A percentile compares a stretch with the other conserved stretches of the same genome.
These are phyloP conservation scores for Hypomecis atomaria DNA, from an alignment of 2,888 invertebrate species.

Conservation along the genomic window DNA sequence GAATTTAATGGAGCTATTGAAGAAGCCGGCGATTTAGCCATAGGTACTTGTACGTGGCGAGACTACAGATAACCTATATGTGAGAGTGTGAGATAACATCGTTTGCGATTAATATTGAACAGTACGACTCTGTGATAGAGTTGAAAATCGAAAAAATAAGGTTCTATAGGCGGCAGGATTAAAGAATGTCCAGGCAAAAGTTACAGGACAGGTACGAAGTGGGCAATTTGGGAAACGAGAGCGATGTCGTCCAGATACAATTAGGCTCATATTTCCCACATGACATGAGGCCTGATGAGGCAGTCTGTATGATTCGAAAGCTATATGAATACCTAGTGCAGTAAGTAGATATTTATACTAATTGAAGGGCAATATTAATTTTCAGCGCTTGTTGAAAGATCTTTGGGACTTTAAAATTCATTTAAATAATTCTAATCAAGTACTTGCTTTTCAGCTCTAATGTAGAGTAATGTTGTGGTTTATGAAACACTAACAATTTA, in stretches of 20 bases:
- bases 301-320: neutral
- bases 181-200: slow-evolving; percentile 41
- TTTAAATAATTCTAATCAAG: too few species aligned
- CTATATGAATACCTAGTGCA: too few species aligned
- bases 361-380: too few species aligned
- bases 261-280: neutral
- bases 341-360: too few species aligned
- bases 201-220: slow-evolving; percentile 22
- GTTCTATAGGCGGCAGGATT: slow-evolving; percentile 52
- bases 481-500: too few species aligned
- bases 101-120: neutral
- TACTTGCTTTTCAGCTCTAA: too few species aligned
- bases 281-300: neutral
- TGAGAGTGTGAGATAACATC: slow-evolving; percentile 24
- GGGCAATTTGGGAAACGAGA: slow-evolving; percentile 31
- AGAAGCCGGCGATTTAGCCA: slow-evolving; percentile 64
- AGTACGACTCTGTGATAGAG: slow-evolving; percentile 2
- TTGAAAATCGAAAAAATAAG: neutral
- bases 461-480: too few species aligned
- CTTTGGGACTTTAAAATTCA: too few species aligned
- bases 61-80: slow-evolving; percentile 54
- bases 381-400: too few species aligned
- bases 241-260: slow-evolving; percentile 18
- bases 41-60: slow-evolving; percentile 54
- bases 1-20: slow-evolving; percentile 78